A percentile compares a stretch with the other conserved stretches of the same genome.
Conservation (phyloP, 2,113 vertebrate genomes). For the Copsychus sechellarum region DNA sequence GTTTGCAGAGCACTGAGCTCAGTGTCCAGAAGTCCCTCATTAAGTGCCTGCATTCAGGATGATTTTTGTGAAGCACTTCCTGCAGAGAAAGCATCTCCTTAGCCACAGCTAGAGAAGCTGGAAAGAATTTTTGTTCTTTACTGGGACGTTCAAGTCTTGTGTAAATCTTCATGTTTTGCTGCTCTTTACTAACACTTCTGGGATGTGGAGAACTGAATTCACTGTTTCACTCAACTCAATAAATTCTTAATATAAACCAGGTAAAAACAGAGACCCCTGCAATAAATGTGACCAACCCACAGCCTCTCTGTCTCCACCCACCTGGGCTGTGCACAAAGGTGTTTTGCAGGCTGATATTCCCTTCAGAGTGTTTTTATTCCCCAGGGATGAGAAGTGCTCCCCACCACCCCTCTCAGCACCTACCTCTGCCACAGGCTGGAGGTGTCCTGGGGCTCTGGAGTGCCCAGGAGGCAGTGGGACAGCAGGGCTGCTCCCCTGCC, state of each 20-base stretch:
- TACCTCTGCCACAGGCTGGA: slow-evolving; percentile 22
- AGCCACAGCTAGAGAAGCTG: neutral
- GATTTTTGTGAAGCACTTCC: neutral
- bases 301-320: neutral
- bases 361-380: neutral
- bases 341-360: neutral
- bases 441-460: neutral
- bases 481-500: neutral
- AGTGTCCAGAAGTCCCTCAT: neutral
- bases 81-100: neutral
- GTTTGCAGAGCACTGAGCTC: neutral
- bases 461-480: neutral
- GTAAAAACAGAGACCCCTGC: neutral
- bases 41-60: neutral
- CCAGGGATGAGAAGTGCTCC: neutral
- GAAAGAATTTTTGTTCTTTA: neutral
- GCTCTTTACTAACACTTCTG: neutral
- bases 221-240: neutral
- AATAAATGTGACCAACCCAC: neutral
- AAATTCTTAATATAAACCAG: neutral
- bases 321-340: neutral
- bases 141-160: neutral
- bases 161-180: neutral
- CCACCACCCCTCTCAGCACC: neutral
- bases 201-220: neutral